Base-by-base conservation (phyloP, 2,888 invertebrate genomes). In the Spilosoma lubricipeda region DNA sequence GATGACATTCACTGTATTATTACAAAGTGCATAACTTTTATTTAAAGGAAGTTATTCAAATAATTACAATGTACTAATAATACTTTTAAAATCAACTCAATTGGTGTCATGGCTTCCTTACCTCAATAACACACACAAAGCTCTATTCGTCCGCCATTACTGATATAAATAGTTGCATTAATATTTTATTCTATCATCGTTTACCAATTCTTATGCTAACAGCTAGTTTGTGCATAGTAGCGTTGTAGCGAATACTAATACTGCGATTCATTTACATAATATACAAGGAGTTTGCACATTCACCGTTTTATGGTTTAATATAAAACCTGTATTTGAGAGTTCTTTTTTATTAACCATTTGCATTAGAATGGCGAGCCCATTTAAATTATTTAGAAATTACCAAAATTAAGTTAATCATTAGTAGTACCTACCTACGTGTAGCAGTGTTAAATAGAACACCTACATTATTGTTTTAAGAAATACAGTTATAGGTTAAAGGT, bases 131-230 rank as follows among this genome's bases (percentile, higher is more conserved):
- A 72, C 70, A 74, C 73, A 76, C 72, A 72, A 76, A 77, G 74
- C 69, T 72, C 67, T 71, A 65, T 68, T 67, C 72, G 45, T 56
- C 65, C 68, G 65, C 73, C 71, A 77, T 73, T 71, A 74, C 74
- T 74, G 80, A 76, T 80, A 81, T 83, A 81, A 81, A 83, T 83
- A 82, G 83, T 81, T 71, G 73, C 76, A 82, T 67, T 74, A 20
- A 77, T 79, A 82, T 80, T 36, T 71, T 77, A 83, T 83, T 83
- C 80, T 70, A 67, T 67, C 67, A 70, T 72, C 78, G 80, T 83
- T 82, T 74, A 77, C 66, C 81, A 81, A 80, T 83, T 83, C 81
- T 78, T 78, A 83, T 83, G 83, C 71, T 80, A 83, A 83, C 82
- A 20, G 67, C 67, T 78, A 63, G 83, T 77, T 80, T 73, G 82